Evolutionary conservation across 2,113 vertebrate genomes (phyloP), one percentile per base, ranked within the genome.

Genomic region (Bubo scandiacus): DNA sequence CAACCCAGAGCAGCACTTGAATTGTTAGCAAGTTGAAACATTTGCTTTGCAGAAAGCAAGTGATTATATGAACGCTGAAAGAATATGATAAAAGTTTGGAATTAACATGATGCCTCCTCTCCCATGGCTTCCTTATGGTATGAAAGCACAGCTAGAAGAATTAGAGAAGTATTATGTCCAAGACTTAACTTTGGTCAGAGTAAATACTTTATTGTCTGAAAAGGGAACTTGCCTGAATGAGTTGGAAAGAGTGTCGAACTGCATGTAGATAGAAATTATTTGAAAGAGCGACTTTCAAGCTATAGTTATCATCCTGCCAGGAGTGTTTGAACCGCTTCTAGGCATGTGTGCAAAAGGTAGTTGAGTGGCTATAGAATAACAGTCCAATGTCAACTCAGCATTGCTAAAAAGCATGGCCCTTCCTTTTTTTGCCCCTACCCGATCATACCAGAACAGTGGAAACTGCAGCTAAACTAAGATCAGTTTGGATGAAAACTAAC

Each of bases 41-140:
- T 82, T 95, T 88, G 32, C 51, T 96, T 89, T 92, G 58, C 34
- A 82, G 62, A 85, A 95, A 95, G 54, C 23, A 81, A 75, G 36
- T 75, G 67, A n/a, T 81, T 92, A 22, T 68, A 52, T 52, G 74
- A 94, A 34, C 65, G 40, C n/a, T 8, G 18, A 26, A 75, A 75
- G 38, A 95, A 87, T 89, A 79, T 32, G 10, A 72, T 91, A 74
- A 40, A 83, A 19, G 10, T 34, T 67, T 74, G 34, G 11, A 52
- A 87, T 68, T 43, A 82, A 61, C 16, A 5, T 71, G 32, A 59
- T 89, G 29, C 54, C 7, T 95, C 38, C 43, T 9, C 12, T 71
- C 42, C 52, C 5, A 8, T 89, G 43, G 12, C 38, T 95, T 88
- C 42, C 38, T 91, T 86, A 66, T 59, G n/a, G 12, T 86, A 63